Evolutionary conservation across 2,113 vertebrate species (phyloP).

Genomic region (Cyanoliseus patagonus): DNA sequence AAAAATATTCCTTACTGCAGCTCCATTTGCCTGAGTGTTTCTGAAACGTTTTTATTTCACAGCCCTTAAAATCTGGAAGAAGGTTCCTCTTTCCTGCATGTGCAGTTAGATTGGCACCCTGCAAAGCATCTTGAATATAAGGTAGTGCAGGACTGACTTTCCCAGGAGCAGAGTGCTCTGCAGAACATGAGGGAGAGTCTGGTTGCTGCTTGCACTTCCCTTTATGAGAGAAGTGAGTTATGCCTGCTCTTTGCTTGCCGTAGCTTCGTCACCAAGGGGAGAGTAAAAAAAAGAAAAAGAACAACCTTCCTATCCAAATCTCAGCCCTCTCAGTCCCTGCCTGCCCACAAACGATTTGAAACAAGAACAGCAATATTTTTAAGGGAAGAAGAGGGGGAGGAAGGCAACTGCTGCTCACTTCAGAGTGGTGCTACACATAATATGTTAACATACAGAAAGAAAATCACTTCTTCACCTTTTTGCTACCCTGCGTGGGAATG

Average conservation of each 20-base stretch:
- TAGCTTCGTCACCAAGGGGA: background rate
- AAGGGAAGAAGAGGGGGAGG: background rate
- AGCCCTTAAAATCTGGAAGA: background rate
- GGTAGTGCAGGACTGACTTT: background rate
- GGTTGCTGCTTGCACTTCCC: background rate
- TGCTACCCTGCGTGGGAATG: background rate
- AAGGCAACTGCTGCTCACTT: constrained; percentile 12
- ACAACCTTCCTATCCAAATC: background rate
- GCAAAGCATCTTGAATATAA: background rate
- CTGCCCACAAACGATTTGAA: background rate
- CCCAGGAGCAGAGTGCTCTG: background rate
- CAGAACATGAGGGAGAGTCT: background rate
- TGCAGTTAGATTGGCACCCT: background rate
- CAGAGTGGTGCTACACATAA: background rate
- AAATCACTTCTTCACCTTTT: constrained; percentile 44
- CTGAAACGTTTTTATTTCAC: background rate
- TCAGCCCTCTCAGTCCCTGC: background rate
- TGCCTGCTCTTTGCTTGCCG: background rate
- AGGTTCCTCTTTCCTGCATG: background rate
- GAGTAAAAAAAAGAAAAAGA: background rate
- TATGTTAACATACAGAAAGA: constrained; percentile 15
- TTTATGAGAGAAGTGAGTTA: constrained; percentile 6
- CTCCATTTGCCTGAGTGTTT: background rate
- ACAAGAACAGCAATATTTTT: background rate
- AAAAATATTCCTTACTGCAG: background rate